Conservation (phyloP, 2,113 vertebrate species). For the Campylorhamphus procurvoides region DNA sequence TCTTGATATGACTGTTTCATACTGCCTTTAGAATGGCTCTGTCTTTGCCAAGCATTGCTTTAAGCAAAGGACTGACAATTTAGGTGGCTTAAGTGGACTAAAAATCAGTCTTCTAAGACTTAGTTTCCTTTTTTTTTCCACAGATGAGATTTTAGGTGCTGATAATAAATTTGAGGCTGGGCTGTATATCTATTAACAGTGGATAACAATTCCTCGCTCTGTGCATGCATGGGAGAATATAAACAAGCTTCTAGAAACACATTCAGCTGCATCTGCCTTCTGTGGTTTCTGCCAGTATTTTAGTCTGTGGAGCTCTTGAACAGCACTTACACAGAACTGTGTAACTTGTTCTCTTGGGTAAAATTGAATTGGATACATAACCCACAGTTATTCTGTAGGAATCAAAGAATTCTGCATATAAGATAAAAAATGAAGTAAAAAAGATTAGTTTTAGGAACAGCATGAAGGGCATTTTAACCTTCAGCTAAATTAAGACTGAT, state of each 20-base stretch:
- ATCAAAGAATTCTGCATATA: neutral
- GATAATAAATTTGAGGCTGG: slow-evolving; percentile 54
- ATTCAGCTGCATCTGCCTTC: neutral
- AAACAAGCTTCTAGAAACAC: slow-evolving; percentile 66
- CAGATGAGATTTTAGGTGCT: neutral
- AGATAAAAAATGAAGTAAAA: neutral
- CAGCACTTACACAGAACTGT: neutral
- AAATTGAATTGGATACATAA: neutral
- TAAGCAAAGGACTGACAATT: neutral
- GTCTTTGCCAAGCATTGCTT: neutral
- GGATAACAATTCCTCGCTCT: slow-evolving; percentile 42
- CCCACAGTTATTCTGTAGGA: neutral
- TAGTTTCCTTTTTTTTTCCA: neutral
- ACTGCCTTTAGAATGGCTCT: neutral
- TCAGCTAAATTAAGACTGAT: neutral
- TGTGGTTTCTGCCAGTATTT: neutral
- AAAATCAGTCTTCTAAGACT: neutral
- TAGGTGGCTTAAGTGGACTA: neutral
- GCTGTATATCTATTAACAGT: neutral
- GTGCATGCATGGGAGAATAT: slow-evolving; percentile 53
- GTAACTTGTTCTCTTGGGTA: neutral
- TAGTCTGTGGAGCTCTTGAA: neutral
- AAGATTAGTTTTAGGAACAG: neutral
- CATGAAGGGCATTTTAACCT: slow-evolving; percentile 1
- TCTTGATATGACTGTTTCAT: neutral